Evolutionary conservation across 2,888 invertebrate species (phyloP), one percentile per base, ranked within the genome.

Genomic region (Siphlonurus alternatus): DNA sequence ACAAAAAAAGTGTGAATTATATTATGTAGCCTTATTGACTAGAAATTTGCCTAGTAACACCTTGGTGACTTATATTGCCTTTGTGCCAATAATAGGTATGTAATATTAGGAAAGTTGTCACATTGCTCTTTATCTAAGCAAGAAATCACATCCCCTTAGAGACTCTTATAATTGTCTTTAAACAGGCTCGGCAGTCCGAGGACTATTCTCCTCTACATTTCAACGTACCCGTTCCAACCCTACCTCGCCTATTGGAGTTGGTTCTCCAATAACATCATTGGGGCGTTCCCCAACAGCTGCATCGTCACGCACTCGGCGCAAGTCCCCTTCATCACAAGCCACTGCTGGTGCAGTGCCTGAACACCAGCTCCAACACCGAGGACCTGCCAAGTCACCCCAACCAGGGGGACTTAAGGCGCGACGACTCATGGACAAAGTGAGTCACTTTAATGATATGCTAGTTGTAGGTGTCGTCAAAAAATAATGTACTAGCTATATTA

Each of bases 151-250:
- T n/a, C n/a, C n/a, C n/a, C n/a, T n/a, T n/a, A n/a, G n/a, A n/a
- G n/a, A n/a, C n/a, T n/a, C n/a, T n/a, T n/a, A n/a, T n/a, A n/a
- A n/a, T n/a, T n/a, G n/a, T n/a, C n/a, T n/a, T n/a, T n/a, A n/a
- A n/a, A 20, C 56, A 56, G 56, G 64, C 20, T 59, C 64, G 10
- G 53, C 64, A n/a, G 64, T 64, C 18, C 25, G 64, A 51, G 64
- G 64, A 19, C 25, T 64, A 7, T 61, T 64, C 25, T 51, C 59
- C 15, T 64, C 64, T 23, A 64, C 60, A 18, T 51, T 64, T 19
- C 64, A 60, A 24, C 63, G 59, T 25, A 56, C 54, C 5, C 59
- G 63, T 19, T 59, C 56, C 25, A 38, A 25, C 2, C 23, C 38
- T 22, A 22, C 63, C 56, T 63, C 63, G 15, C 56, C 25, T 59